A percentile compares a stretch with the other conserved stretches of the same genome.
phyloP scores from a whole-genome alignment of 2,113 vertebrate genomes.

The Bubo blakistoni region DNA sequence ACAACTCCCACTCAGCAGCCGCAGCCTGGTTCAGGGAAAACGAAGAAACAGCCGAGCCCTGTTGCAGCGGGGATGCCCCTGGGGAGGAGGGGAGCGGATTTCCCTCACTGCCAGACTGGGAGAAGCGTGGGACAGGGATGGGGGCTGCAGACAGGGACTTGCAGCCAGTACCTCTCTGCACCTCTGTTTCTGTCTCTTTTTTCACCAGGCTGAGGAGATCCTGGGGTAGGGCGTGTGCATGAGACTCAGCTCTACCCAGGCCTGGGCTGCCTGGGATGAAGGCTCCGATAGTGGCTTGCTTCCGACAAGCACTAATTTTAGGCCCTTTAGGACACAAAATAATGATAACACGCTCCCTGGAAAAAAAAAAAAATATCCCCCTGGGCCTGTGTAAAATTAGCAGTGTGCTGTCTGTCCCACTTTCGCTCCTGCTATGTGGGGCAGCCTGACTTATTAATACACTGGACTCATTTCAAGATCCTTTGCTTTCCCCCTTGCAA shows the following conservation, averaged over 20 bases:
- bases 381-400: constrained; percentile 41
- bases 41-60: rapidly evolving
- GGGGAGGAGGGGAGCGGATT: rapidly evolving
- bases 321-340: constrained; percentile 38
- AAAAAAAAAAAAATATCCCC: background rate
- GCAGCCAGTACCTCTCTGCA: background rate
- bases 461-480: background rate
- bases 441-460: constrained; percentile 45
- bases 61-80: rapidly evolving
- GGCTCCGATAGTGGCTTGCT: background rate
- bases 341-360: constrained; percentile 15
- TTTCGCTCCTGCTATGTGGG: constrained; percentile 26
- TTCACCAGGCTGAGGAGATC: background rate
- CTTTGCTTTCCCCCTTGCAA: background rate
- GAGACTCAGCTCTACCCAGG: background rate
- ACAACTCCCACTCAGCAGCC: background rate
- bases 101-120: background rate
- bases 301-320: constrained; percentile 6
- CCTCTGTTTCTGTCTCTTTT: background rate
- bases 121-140: background rate
- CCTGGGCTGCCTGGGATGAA: background rate
- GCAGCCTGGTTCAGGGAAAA: background rate
- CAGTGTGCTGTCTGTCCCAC: constrained; percentile 47
- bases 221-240: rapidly evolving
- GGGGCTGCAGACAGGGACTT: background rate